Base-by-base conservation (phyloP, 2,797 vertebrate species). In the Spheniscus humboldti region DNA sequence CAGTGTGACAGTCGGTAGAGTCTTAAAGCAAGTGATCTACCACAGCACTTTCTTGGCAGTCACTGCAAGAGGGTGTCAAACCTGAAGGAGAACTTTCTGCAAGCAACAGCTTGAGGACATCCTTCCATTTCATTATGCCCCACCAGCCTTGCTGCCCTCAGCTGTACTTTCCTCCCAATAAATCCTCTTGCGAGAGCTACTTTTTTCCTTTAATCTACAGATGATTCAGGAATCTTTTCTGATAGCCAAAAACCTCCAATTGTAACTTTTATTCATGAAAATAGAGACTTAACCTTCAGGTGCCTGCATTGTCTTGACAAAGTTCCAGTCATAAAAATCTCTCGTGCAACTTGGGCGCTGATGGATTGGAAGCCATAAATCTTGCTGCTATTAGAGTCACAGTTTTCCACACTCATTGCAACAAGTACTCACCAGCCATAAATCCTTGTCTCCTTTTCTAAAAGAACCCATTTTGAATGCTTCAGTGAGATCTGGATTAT, bases 391-490 rank as follows among this genome's bases (percentile, higher is more conserved):
- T 91, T 91, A 87, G 91, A 91, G 86, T 53, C 86, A 83, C 66
- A 90, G 83, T 90, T 97, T 94, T 95, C 94, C 95, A 96, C 1
- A 4, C 91, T 96, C 93, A 19, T 48, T 78, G 88, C 94, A 96
- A 95, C 91, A 92, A 95, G 92, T 76, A 62, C 86, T 92, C 77
- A 41, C 48, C 35, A 76, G 75, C 59, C 79, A 95, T 96, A 96
- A 97, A 97, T 97, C 88, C 68, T 89, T 91, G 91, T 95, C 95
- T 95, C 43, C 66, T 96, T 95, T 94, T 79, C 84, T 81, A 52
- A 86, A 97, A 91, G 76, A 86, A 55, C 81, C 71, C 66, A 72
- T 97, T 96, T 91, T 35, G 74, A 95, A 95, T 96, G 96, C 91
- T 92, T 97, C 90, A 62, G 47, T 87, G 74, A 91, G 52, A 77